These are phyloP conservation scores for Austrolebias charrua DNA, from an alignment of 2,797 vertebrate species.

Conservation along the genomic window DNA sequence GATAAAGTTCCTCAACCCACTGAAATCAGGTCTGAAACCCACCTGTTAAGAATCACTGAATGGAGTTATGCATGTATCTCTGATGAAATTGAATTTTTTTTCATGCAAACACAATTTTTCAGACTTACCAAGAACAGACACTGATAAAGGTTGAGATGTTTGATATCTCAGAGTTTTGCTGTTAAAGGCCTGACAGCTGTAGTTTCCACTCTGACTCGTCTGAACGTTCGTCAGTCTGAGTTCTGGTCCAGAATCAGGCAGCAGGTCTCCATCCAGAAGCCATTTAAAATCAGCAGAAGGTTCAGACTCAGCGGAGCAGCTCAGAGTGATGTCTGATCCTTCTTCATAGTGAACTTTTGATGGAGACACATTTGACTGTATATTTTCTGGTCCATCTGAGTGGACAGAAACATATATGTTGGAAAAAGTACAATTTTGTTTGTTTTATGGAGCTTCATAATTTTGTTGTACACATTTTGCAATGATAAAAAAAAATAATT, in stretches of 20 bases:
- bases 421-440: too few species aligned
- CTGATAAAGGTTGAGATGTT: slow-evolving; percentile 21
- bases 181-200: slow-evolving; percentile 66
- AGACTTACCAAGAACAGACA: slow-evolving; percentile 41
- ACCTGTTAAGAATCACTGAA: too few species aligned
- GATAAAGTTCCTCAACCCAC: too few species aligned
- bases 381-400: slow-evolving; percentile 65
- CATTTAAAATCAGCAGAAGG: slow-evolving; percentile 47
- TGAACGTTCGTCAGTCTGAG: slow-evolving; percentile 52
- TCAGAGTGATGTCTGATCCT: slow-evolving; percentile 53
- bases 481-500: neutral
- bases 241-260: slow-evolving; percentile 33
- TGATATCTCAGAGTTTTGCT: slow-evolving; percentile 40
- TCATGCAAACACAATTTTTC: too few species aligned
- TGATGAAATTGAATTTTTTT: too few species aligned
- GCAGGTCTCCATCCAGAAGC: slow-evolving; percentile 42
- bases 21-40: too few species aligned
- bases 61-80: too few species aligned
- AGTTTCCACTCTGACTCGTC: slow-evolving; percentile 55
- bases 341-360: slow-evolving; percentile 1
- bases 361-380: slow-evolving; percentile 7
- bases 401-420: neutral
- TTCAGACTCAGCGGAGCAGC: slow-evolving; percentile 56
- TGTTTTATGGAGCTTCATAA: too few species aligned
- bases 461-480: too few species aligned